Evolutionary conservation across 2,888 invertebrate species (phyloP), one percentile per base, ranked within the genome.

Genomic region (Halocaridina rubra): DNA sequence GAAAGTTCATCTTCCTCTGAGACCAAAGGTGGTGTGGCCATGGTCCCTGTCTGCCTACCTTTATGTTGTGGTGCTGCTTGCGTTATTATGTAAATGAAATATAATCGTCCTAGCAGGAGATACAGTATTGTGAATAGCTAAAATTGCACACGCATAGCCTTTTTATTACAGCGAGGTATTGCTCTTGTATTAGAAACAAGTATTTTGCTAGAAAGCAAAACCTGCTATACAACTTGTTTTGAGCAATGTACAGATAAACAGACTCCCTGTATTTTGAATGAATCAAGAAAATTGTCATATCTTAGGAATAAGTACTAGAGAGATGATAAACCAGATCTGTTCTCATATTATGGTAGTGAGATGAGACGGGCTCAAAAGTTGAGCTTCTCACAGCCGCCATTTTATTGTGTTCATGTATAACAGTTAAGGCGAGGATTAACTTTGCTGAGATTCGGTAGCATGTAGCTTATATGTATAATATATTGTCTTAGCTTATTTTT

Each of bases 21-120:
- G 67, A 75, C 79, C 33, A 88, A 88, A 64, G 87, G 87, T 61
- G 89, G 88, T 19, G 85, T 88, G 79, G 81, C 88, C 53, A 86
- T 88, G 84, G 87, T 89, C 24, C 89, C 89, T 16, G 84, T 89
- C 53, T 89, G 89, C 61, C 87, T 89, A 72, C 89, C 89, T 0
- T 88, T 89, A 19, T 89, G 89, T 80, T 88, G 89, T 29, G 89
- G 88, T 19, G 88, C 88, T 46, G 88, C 89, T 30, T 89, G 89
- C 78, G 85, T 85, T 69, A 82, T 89, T 82, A 88, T 89, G 88
- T 89, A 85, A 53, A 32, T n/a, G 7, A 22, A 24, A 8, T 57
- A 13, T 59, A 22, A 8, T 10, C 3, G 32, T 53, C 8, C 19
- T 7, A 10, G 30, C 29, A 32, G 10, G 29, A 24, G 3, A 5